phyloP scores from a whole-genome alignment of 2,113 vertebrate genomes.

The Dendrocopos noguchii region DNA sequence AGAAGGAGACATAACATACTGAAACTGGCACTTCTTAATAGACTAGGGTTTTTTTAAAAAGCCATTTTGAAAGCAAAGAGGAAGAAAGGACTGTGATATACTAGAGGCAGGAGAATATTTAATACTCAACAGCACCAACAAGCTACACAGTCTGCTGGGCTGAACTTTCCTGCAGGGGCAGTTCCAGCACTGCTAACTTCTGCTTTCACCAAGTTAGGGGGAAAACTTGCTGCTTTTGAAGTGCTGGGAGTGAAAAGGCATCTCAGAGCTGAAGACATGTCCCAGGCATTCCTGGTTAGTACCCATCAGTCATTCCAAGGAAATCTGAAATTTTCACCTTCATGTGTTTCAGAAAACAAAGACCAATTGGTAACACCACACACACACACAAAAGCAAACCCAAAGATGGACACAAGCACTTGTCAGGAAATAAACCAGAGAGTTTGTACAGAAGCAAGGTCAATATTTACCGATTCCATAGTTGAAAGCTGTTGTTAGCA shows the following conservation, averaged over 20 bases:
- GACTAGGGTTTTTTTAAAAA: not conserved
- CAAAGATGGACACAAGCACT: not conserved
- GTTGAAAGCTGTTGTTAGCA: constrained; percentile 84
- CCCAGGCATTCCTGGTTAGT: not conserved
- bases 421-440: not conserved
- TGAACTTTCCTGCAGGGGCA: too few relatives aligned
- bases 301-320: not conserved
- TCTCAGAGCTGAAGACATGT: not conserved
- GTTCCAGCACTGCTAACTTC: too few relatives aligned
- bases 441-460: not conserved
- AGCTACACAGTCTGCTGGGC: not conserved
- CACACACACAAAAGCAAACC: too few relatives aligned
- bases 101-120: not conserved
- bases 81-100: not conserved
- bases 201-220: not conserved
- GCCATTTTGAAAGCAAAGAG: not conserved
- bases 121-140: not conserved
- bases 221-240: not conserved
- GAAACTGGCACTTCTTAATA: not conserved
- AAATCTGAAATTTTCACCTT: not conserved
- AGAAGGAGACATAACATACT: not conserved
- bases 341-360: not conserved
- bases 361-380: not conserved
- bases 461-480: constrained; percentile 95
- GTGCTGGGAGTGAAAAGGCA: not conserved